phyloP scores from a whole-genome alignment of 2,888 invertebrate species.

The Xanthia icteritia region DNA sequence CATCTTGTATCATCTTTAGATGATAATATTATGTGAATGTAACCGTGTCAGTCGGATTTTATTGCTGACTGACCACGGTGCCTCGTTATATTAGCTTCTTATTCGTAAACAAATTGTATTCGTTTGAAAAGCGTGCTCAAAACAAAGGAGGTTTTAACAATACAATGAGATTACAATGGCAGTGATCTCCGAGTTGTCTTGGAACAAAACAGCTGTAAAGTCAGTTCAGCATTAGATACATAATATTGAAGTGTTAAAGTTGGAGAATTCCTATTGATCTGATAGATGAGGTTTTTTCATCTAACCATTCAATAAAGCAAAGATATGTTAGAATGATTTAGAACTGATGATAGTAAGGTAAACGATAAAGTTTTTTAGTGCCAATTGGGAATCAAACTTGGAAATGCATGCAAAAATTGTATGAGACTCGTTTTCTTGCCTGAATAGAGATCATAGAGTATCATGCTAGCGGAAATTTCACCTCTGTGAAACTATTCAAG shows the following conservation, averaged over 20 bases:
- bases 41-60: too few species aligned
- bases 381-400: too few species aligned
- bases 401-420: neutral
- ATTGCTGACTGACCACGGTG: neutral
- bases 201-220: constrained; percentile 12
- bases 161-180: constrained; percentile 29
- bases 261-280: neutral
- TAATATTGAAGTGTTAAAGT: neutral
- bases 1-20: neutral
- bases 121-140: constrained; percentile 22
- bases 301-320: neutral
- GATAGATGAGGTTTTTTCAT: neutral
- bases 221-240: neutral
- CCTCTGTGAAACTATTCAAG: neutral
- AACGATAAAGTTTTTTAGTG: too few species aligned
- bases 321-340: too few species aligned
- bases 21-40: neutral
- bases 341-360: too few species aligned
- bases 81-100: neutral
- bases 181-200: constrained; percentile 33
- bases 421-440: neutral
- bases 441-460: neutral
- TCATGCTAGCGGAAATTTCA: neutral
- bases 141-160: constrained; percentile 46
- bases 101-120: constrained; percentile 36